Base-by-base conservation (phyloP, 2,113 vertebrate species). In the Struthio camelus region DNA sequence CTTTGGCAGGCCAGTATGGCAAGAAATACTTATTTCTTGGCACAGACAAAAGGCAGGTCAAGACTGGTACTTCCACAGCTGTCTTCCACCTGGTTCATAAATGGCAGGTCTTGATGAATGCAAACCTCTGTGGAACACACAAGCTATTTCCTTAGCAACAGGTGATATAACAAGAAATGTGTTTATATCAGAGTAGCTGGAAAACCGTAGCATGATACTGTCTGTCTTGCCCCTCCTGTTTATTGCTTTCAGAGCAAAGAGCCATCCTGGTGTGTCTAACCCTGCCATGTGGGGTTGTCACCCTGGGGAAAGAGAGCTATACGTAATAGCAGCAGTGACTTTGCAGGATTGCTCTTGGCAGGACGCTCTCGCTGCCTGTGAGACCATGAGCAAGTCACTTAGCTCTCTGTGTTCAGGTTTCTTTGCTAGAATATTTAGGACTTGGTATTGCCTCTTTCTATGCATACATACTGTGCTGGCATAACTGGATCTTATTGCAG, bases 281-380 rank as follows among this genome's bases (percentile, higher is more conserved):
- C 10, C 28, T n/a, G 44, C 11, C n/a, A 40, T 9, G 5, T 0
- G 1, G 27, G 1, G 9, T 1, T 85, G 32, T 77, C 42, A 34
- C 9, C 19, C 24, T 1, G 6, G 46, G 54, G 51, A 46, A 4
- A 3, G 42, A 89, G 16, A 11, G 19, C 67, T 20, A 2, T 16
- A 36, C 34, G 5, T 10, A 56, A 48, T 89, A 61, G 42, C 42
- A 92, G 56, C 11, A 78, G 32, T 22, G 13, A 38, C 14, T 81
- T 46, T 59, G 28, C 32, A 84, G 46, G 13, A 10, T 69, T 0
- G 0, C 42, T 76, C 73, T 19, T 71, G 50, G 28, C 9, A 53
- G 9, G 23, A 24, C 8, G 44, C 7, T 67, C 38, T 5, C 1
- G 14, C 9, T 42, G 9, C 34, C 54, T 36, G 16, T 64, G 32